Base-by-base conservation (phyloP, 2,797 vertebrate genomes). In the Xiphophorus birchmanni region DNA sequence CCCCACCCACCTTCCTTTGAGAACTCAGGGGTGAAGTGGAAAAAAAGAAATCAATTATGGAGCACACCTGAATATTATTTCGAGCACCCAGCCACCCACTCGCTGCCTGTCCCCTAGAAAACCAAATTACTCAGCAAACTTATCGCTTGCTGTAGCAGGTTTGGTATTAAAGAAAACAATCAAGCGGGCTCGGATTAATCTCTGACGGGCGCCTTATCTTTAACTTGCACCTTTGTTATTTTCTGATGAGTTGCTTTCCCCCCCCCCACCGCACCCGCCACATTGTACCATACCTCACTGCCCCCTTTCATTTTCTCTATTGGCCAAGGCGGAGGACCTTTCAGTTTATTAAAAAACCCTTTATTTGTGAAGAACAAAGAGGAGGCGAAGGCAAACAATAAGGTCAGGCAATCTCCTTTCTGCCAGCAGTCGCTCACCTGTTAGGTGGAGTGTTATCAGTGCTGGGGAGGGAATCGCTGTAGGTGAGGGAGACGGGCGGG, bases 141-240 rank as follows among this genome's bases (percentile, higher is more conserved):
- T 99, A 99, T 99, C 98, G 96, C 98, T 98, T 97, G 97, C 97
- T 97, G 95, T 97, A 97, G 98, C 97, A 98, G 97, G 97, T 97
- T 97, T 97, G 97, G 98, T 99, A 99, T 99, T 99, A 99, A 98
- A 99, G 98, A 98, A 99, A 99, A 99, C 98, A 99, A 99, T 99
- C 98, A 99, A 97, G 97, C 96, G 86, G 95, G 95, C 96, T 89
- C 97, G 98, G 98, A 99, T 99, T 99, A 99, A 99, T 99, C 98
- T 99, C 98, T 98, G 98, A 98, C 98, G 98, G 98, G 94, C 93
- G 96, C 98, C 98, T 99, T 99, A 99, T 99, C 98, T 99, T 98
- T 97, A 97, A 97, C 97, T 98, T 97, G 97, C 98, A 99, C 98
- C 98, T 99, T 99, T 99, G 98, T 99, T 99, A 99, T 99, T 99